Evolutionary conservation across 2,888 invertebrate genomes (phyloP).

Genomic region (Acanthosepion lycidas): DNA sequence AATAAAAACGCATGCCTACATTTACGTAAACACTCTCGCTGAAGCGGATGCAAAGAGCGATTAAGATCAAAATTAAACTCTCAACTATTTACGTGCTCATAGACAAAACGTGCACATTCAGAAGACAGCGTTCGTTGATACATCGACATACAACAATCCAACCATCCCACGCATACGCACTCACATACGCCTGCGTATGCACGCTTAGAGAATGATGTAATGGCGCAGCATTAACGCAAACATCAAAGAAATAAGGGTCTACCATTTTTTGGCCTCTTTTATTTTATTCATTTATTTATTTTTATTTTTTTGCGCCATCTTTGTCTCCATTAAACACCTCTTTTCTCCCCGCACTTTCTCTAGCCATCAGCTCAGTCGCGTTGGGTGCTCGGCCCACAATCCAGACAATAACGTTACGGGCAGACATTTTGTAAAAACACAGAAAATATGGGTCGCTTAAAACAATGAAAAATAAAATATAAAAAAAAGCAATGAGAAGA

Average conservation of each 20-base stretch:
- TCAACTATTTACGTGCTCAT: neutral
- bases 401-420: neutral
- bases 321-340: conserved; percentile 33
- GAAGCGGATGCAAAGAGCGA: too few species aligned
- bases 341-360: neutral
- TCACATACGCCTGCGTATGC: neutral
- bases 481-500: neutral
- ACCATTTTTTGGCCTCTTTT: neutral
- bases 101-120: neutral
- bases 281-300: neutral
- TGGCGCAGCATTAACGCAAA: neutral
- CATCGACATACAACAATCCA: neutral
- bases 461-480: neutral
- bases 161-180: neutral
- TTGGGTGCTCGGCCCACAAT: neutral
- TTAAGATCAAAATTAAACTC: neutral
- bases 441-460: neutral
- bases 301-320: neutral
- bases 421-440: neutral
- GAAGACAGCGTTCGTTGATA: neutral
- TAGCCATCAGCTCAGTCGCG: neutral
- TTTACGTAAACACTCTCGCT: too few species aligned
- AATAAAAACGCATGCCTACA: too few species aligned
- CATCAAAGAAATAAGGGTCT: conserved; percentile 1
- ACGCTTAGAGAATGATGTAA: neutral